A percentile compares a stretch with the other conserved stretches of the same genome.
Conservation (phyloP, 2,888 invertebrate species). For the Anthrax anthrax region DNA sequence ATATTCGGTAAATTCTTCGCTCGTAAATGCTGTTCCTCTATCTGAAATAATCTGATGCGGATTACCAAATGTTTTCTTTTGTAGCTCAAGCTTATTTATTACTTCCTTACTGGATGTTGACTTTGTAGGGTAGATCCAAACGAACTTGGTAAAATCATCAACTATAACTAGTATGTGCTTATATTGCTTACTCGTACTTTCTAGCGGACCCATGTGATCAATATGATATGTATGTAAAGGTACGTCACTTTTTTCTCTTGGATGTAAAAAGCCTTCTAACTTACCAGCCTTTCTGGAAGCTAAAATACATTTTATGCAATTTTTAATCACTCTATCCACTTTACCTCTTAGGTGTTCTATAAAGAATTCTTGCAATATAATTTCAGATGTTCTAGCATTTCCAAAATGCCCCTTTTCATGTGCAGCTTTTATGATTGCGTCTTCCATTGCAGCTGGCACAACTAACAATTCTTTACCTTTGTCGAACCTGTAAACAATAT, state of each 20-base stretch:
- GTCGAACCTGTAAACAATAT: conserved; percentile 15
- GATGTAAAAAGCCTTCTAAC: conserved; percentile 22
- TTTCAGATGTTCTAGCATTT: not conserved
- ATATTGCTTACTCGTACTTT: conserved; percentile 20
- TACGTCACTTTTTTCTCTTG: conserved; percentile 19
- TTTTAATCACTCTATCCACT: not conserved
- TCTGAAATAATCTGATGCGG: not conserved
- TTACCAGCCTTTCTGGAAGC: conserved; percentile 19
- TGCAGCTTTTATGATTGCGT: not conserved
- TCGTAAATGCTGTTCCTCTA: not conserved
- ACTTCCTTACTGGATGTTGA: not conserved
- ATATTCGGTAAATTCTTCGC: not conserved
- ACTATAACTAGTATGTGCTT: conserved; percentile 10
- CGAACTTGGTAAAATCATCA: not conserved
- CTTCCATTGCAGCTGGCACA: conserved; percentile 1
- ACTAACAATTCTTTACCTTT: conserved; percentile 10
- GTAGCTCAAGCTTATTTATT: not conserved
- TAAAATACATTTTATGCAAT: conserved; percentile 9
- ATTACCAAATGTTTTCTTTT: not conserved
- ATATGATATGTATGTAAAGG: conserved; percentile 22
- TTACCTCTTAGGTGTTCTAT: not conserved
- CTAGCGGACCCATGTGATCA: too few species aligned
- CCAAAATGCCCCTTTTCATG: conserved; percentile 5
- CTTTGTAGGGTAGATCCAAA: not conserved
- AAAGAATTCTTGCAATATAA: not conserved